A percentile compares a stretch with the other conserved stretches of the same genome.
phyloP scores from a whole-genome alignment of 2,797 vertebrate species.

The Microcaecilia unicolor region DNA sequence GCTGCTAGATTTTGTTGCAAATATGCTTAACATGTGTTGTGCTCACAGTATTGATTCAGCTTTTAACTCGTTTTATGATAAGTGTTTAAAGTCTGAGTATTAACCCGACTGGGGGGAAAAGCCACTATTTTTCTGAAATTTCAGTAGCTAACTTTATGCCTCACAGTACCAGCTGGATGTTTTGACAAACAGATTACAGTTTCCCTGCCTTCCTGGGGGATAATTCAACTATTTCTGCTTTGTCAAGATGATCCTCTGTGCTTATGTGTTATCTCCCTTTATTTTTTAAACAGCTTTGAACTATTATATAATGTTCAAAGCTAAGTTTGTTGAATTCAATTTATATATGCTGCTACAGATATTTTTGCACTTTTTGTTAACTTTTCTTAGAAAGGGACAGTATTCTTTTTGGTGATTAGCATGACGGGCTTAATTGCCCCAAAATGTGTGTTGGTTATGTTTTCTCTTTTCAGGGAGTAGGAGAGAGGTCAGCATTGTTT shows the following conservation, averaged over 20 bases:
- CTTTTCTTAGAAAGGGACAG: constrained; percentile 42
- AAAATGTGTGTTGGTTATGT: too few relatives aligned
- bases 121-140: constrained; percentile 49
- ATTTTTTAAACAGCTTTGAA: constrained; percentile 36
- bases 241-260: constrained; percentile 30
- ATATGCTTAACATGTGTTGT: too few relatives aligned
- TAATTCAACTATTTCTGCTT: constrained; percentile 15
- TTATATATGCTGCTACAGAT: constrained; percentile 13
- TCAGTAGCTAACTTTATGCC: constrained; percentile 35
- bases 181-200: constrained; percentile 22
- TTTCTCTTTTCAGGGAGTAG: too few relatives aligned
- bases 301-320: constrained; percentile 25
- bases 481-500: too few relatives aligned
- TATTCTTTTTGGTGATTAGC: constrained; percentile 48
- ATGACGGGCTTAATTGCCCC: too few relatives aligned
- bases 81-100: constrained; percentile 43
- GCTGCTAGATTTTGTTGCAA: too few relatives aligned
- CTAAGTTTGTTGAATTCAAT: constrained; percentile 18
- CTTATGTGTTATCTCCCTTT: constrained; percentile 27
- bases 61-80: constrained; percentile 31
- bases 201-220: constrained; percentile 7
- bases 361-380: constrained; percentile 24
- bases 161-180: constrained; percentile 48
- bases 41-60: too few relatives aligned
- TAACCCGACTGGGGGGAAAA: too few relatives aligned